Evolutionary conservation across 2,113 vertebrate species (phyloP), one percentile per base, ranked within the genome.

Genomic region (Athene noctua): DNA sequence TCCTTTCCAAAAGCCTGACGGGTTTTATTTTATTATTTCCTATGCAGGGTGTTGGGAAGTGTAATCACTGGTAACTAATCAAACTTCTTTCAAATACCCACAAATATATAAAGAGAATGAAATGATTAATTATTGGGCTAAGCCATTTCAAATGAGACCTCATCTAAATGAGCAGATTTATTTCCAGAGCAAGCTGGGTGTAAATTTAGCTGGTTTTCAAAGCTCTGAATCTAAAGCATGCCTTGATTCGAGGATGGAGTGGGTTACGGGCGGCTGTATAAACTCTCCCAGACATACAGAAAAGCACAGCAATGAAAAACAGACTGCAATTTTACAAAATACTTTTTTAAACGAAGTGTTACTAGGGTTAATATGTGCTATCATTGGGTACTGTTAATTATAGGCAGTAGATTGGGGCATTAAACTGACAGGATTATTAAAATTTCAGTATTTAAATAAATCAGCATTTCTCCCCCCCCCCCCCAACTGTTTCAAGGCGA

Each of bases 141-240:
- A 97, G 93, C 95, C 96, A 94, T 96, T 97, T 94, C 90, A 97
- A 97, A 96, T 94, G 80, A 96, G 94, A 97, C 92, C 97, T 97
- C 97, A 97, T 97, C 96, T 97, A 96, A 97, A 97, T 96, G 97
- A 97, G 94, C 93, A 97, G 96, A 97, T 97, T 96, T 96, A 97
- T 97, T 97, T 97, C 96, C 96, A 97, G 95, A 96, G 92, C 81
- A 90, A 92, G 91, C 95, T 71, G 78, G 49, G 81, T 94, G 94
- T 97, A 97, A 97, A 97, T 97, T 97, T 97, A 97, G 95, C 93
- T 95, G 84, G 86, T 94, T 96, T 94, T 92, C 89, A 96, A 96
- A 96, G 79, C 92, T 96, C 65, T 78, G 90, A 95, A 91, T 94
- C 75, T 71, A 96, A 96, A 96, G 62, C 65, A 92, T 46, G 77